Base-by-base conservation (phyloP, 2,888 invertebrate species). In the Volucella inflata region DNA sequence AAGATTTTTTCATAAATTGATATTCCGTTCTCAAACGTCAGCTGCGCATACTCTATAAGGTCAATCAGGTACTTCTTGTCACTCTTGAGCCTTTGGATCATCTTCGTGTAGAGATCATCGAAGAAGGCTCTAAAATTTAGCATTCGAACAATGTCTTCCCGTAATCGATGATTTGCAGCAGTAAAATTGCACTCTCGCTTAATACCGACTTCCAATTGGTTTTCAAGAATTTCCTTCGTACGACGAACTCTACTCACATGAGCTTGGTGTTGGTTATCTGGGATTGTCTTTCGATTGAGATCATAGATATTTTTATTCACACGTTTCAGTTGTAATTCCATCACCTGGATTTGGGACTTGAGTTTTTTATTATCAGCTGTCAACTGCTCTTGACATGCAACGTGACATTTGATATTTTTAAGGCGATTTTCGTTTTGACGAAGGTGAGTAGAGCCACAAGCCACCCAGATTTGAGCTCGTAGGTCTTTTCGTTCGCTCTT, bases 21-120 rank as follows among this genome's bases (percentile, higher is more conserved):
- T 9, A 90, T 90, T 74, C 90, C 90, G 53, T 90, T 90, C 55
- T 91, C 92, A 74, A 91, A 92, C 8, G 91, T 91, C 40, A 89
- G 88, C 48, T 91, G 75, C 0, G 92, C 91, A 14, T 91, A 90
- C 67, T 92, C 92, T 14, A 92, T 90, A 16, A 92, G 85, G 72
- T 92, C 91, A 4, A 90, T 89, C 0, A 92, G 88, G 80, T 92
- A 92, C 83, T 91, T 92, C 57, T 91, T 90, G 70, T 92, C 92
- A 60, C 90, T 90, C 50, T 90, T 91, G 12, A 92, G 79, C 8
- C 89, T 89, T 17, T 89, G 90, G 8, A 92, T 90, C 89, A 91
- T 89, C 65, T 91, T 91, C 4, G 89, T 88, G 87, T 92, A 92
- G 1, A 89, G 88, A 8, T 90, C 89, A 60, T 92, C 91, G 67